Base-by-base conservation (phyloP, 1,140 invertebrate species). In the Drosophila murphyi region DNA sequence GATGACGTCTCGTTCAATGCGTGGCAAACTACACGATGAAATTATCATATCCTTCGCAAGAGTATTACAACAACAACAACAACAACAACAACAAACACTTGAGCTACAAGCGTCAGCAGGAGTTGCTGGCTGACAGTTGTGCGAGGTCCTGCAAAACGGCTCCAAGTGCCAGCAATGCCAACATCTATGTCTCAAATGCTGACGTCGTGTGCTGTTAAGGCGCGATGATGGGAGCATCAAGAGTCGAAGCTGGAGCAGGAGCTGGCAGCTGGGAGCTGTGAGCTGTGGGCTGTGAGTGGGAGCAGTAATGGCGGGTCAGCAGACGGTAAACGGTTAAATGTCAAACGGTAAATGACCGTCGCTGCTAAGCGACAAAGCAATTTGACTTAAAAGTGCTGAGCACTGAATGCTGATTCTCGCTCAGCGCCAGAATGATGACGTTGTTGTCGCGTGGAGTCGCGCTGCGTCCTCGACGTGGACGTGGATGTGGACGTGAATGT, bases 301-400 rank as follows among this genome's bases (percentile, higher is more conserved):
- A 20, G 20, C 20, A 20, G 20, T 5, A 28, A 6, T 31, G 47
- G 12, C 20, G 45, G 76, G 75, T 63, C 71, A 65, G 67, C 43
- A 60, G 51, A 67, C 28, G 29, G 41, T 5, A 56, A 52, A 54
- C 5, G 5, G 55, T 10, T 10, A 39, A 54, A 59, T 10, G 39
- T 35, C 7, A 32, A 54, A 34, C 12, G 34, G 41, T 45, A 90
- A 82, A 79, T 82, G 82, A 80, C 82, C 72, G 65, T 52, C 80
- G 77, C 70, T 74, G 60, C 56, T 51, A 64, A 72, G 74, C 88
- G 72, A 82, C 80, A 88, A 88, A 88, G 80, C 76, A 88, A 90
- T 90, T 90, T 90, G 74, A 83, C 87, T 90, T 90, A 72, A 91
- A 90, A 91, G 88, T 91, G 77, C 88, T 88, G 87, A 91, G 89